Base-by-base conservation (phyloP, 2,113 vertebrate genomes). In the Phylloscopus trochiloides region DNA sequence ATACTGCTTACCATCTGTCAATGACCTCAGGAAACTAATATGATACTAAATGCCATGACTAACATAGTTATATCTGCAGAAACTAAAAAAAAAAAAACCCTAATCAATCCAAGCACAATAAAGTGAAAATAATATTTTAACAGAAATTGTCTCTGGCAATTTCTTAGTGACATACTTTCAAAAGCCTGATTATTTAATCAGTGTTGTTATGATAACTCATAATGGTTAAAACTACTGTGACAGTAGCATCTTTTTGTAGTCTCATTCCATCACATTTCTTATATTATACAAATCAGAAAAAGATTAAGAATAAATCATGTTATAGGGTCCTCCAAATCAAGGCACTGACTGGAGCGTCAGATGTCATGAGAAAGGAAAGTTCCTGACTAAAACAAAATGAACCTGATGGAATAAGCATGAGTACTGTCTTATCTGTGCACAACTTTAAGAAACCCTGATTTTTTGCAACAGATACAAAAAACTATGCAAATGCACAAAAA, bases 171-270 rank as follows among this genome's bases (percentile, higher is more conserved):
- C 20, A 65, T 58, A 71, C 10, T 45, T 83, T 94, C 13, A 81
- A 68, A 38, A 88, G 3, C 34, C 24, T 80, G 67, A 81, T 94
- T 88, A 73, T 86, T 78, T 94, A 94, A 90, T 95, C 71, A 90
- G 31, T 76, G 45, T 90, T 92, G 61, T 70, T 94, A 59, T n/a
- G 72, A 83, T 52, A 88, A 96, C 77, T 75, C 54, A 36, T 50
- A 77, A 40, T 17, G 8, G 16, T 73, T 92, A 38, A 92, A 91
- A 86, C 15, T 38, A 67, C 70, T 31, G 15, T 63, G 71, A 81
- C 40, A 88, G 50, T 40, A 90, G 31, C 31, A 62, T 68, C 29
- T 90, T 92, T 26, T 88, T 74, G 21, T 38, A 75, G 40, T 91
- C 29, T 57, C 25, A 86, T 55, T 84, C 32, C 13, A 68, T 54